Evolutionary conservation across 1,140 invertebrate species (phyloP).

Genomic region (Cydia amplana): DNA sequence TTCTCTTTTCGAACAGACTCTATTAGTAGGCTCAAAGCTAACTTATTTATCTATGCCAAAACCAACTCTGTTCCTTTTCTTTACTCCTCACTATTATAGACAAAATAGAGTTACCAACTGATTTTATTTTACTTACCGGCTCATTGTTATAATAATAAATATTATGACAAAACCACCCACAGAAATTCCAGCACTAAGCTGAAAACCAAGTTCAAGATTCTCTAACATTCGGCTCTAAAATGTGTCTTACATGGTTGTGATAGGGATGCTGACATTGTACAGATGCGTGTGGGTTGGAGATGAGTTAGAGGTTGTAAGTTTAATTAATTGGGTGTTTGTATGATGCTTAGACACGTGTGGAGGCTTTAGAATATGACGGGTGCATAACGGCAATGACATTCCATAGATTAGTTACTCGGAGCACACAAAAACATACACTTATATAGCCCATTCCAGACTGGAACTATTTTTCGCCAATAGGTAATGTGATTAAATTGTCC

Average conservation of each 20-base stretch:
- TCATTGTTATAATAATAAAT: constrained; percentile 6
- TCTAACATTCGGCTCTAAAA: background rate
- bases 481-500: too few species aligned
- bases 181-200: constrained; percentile 4
- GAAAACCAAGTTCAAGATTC: constrained; percentile 1
- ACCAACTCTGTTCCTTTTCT: background rate
- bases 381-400: too few species aligned
- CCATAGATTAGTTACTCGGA: too few species aligned
- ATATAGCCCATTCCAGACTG: too few species aligned
- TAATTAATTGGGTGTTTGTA: constrained; percentile 8
- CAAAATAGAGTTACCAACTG: background rate
- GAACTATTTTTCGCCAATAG: too few species aligned
- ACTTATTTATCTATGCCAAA: background rate
- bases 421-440: too few species aligned
- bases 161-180: constrained; percentile 10
- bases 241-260: background rate
- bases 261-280: background rate
- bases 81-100: background rate
- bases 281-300: background rate
- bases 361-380: too few species aligned
- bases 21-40: too few species aligned
- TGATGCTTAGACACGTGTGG: background rate
- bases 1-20: too few species aligned
- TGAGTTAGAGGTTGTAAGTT: background rate
- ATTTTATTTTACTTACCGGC: background rate